Evolutionary conservation across 2,888 invertebrate species (phyloP), one percentile per base, ranked within the genome.

Genomic region (Sympetrum striolatum): DNA sequence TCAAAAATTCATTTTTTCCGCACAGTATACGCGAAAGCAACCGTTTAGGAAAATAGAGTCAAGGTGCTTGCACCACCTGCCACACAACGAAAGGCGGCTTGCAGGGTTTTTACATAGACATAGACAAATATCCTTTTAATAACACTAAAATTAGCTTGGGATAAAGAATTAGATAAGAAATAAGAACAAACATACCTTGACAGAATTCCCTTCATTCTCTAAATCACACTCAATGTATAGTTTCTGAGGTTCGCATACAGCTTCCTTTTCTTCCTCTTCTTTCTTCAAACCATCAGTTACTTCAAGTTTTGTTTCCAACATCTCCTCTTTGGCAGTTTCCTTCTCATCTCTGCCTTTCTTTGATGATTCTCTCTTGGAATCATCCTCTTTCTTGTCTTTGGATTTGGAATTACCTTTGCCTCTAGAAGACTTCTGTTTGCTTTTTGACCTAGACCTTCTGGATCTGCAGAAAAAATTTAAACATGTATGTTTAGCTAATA

Each of bases 351-450:
- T 35, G 80, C 90, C 80, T 48, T 90, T 90, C 31, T 82, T 58
- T 48, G 44, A 81, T n/a, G 44, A 22, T 44, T 90, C 91, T 15
- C 79, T 82, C 90, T 91, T 90, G 8, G 80, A 25, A 81, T 91
- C 90, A 64, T 91, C 91, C 44, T 90, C 90, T 37, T 91, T 91
- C 58, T 91, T 91, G 8, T 94, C 93, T 64, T 92, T 93, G 2
- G 93, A 92, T 91, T 94, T 94, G 4, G 94, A 93, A 0, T 93
- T 93, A 91, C 93, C 93, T 90, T 94, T 94, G 0, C 93, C 94
- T 90, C 93, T 92, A 81, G 93, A 92, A 12, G 93, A 93, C 73
- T 94, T 93, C 18, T 94, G 93, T 80, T 92, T 93, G 48, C 93
- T 92, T 6, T 91, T 92, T 6, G 93, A 93, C 90, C 93, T 92